Base-by-base conservation (phyloP, 2,113 vertebrate genomes). In the Lamprotornis superbus region DNA sequence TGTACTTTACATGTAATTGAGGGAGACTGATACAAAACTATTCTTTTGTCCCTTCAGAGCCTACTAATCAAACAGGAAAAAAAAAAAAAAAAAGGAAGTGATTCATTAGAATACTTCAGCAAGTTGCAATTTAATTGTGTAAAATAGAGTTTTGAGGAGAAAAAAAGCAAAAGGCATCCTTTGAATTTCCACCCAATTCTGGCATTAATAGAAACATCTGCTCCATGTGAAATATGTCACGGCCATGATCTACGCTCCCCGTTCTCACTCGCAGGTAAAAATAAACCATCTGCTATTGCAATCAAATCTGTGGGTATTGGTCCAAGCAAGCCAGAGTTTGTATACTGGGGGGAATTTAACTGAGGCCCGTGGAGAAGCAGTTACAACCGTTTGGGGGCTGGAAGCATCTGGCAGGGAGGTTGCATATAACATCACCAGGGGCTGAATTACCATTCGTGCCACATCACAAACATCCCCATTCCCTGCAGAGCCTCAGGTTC, bases 1-100 rank as follows among this genome's bases (percentile, higher is more conserved):
- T 91, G 87, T 97, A 95, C 80, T 97, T 97, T 87, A 94, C 87
- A 83, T 94, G 89, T 95, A 96, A 94, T 95, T 93, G 92, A 94
- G 88, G 67, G 76, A 90, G 84, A 70, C 73, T 88, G 80, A 94
- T 94, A 95, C 88, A 94, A 95, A 97, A 82, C 93, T 89, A 78
- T 82, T 94, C 60, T 92, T 95, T 91, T 92, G 87, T 94, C 77
- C 64, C 65, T 92, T 96, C 84, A 70, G 50, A 96, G 86, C 78
- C 67, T 91, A 78, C 71, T 91, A 88, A 93, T 95, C 47, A 83
- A 74, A 83, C 23, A 57, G 50, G 44, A 1, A 6, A 50, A 39
- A 68, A 47, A 47, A 64, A 53, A 73, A 39, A 61, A 63, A 77
- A 52, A 52, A 23, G 60, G 81, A 89, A 94, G 49, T 80, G 84